Base-by-base conservation (phyloP, 2,888 invertebrate genomes). In the Cabera pusaria region DNA sequence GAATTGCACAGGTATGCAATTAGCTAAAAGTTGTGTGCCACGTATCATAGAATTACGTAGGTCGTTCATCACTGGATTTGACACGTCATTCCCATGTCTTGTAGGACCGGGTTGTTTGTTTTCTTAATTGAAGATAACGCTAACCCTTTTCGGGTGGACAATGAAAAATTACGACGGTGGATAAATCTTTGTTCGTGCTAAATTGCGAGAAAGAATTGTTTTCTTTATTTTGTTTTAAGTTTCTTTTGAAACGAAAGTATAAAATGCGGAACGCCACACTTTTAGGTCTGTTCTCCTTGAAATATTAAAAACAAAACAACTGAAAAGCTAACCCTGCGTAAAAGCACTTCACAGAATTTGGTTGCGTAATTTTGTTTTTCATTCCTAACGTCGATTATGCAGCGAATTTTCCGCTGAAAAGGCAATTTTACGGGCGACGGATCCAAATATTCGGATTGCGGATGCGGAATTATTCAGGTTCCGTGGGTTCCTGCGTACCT, bases 401-500 rank as follows among this genome's bases (percentile, higher is more conserved):
- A 38, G 35, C 12, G 43, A 35, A 32, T 43, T 40, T 44, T 32
- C 26, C 29, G 31, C 26, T 36, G 46, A 24, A 44, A 41, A 46
- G 41, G 42, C 46, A 44, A 50, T 50, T 50, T 50, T 39, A 36
- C 44, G 37, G 36, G 22, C 39, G 44, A 47, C 37, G 34, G 44
- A 49, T 44, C 35, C 42, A 34, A 46, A 46, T 44, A 46, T 48
- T 52, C 43, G 31, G 45, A 44, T 44, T 48, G 41, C 37, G 49
- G 27, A 37, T 44, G 34, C 35, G 41, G 41, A 27, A 36, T 21
- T 33, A 40, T 33, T 14, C 23, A 18, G 32, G 32, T 9, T 33
- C 19, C 24, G 31, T 34, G 27, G 32, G 28, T 26, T 34, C 37
- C 25, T n/a, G n/a, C n/a, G 18, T 90, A 96, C 97, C 93, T 96